phyloP scores from a whole-genome alignment of 37 sponge, comb jelly and placozoan genomes.

The Tethya wilhelma region DNA sequence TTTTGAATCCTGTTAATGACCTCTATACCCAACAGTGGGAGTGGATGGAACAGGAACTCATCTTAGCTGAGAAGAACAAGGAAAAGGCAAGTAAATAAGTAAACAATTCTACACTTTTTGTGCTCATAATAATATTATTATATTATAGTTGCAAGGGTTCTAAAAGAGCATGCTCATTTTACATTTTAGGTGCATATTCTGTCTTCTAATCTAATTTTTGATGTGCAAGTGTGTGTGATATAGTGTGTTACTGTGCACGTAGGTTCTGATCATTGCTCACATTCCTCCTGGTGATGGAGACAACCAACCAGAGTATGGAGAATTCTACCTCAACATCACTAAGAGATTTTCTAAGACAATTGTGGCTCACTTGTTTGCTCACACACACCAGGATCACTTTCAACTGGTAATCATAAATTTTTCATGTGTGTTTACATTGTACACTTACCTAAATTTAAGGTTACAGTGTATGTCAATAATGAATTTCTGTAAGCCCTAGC shows the following conservation, averaged over 20 bases:
- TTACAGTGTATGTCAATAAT: too few species aligned
- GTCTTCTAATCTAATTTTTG: not conserved
- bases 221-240: not conserved
- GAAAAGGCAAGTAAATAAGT: constrained; percentile 52
- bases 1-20: constrained; percentile 58
- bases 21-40: constrained; percentile 31
- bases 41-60: constrained; percentile 63
- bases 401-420: constrained; percentile 39
- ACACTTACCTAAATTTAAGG: too few species aligned
- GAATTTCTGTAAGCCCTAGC: too few species aligned
- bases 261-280: constrained; percentile 80
- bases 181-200: not conserved
- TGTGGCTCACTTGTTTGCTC: constrained; percentile 75
- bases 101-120: not conserved
- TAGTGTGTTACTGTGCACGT: too few species aligned
- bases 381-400: constrained; percentile 84
- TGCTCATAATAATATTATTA: not conserved
- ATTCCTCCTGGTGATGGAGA: constrained; percentile 70
- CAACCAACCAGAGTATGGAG: constrained; percentile 49
- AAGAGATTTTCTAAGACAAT: constrained; percentile 58
- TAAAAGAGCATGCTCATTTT: not conserved
- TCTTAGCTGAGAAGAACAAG: constrained; percentile 32
- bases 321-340: constrained; percentile 58
- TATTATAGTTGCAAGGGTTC: not conserved
- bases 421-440: not conserved